Percentiles rank a stretch among this genome's conserved stretches.
phyloP scores from a whole-genome alignment of 2,797 vertebrate species.

The Neopelma chrysocephalum region DNA sequence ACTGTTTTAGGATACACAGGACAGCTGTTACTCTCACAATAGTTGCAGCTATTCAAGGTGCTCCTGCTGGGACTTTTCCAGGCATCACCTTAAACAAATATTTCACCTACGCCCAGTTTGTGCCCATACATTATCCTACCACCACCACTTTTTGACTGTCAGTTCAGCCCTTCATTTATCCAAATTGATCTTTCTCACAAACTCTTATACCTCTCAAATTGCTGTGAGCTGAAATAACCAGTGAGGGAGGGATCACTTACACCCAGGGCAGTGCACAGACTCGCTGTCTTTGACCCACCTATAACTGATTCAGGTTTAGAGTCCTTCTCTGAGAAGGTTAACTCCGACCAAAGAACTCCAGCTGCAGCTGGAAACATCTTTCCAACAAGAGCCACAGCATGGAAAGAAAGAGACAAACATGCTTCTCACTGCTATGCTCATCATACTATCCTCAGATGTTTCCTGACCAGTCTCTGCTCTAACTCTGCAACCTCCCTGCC shows the following conservation, averaged over 20 bases:
- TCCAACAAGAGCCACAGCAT: not conserved
- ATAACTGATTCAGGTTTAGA: not conserved
- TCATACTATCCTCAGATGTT: not conserved
- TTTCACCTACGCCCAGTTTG: not conserved
- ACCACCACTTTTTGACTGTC: not conserved
- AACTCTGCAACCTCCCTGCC: not conserved
- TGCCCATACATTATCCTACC: fast-evolving
- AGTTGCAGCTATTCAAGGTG: not conserved
- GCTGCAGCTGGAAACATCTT: not conserved
- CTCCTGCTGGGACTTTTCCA: not conserved
- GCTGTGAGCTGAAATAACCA: not conserved
- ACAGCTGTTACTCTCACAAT: not conserved
- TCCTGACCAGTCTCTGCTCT: not conserved
- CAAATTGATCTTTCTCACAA: not conserved
- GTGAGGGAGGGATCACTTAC: not conserved
- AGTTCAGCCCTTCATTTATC: not conserved
- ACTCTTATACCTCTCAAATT: not conserved
- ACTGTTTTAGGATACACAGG: not conserved
- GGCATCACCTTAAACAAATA: not conserved
- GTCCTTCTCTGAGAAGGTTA: not conserved
- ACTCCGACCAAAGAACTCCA: not conserved
- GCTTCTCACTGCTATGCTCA: not conserved
- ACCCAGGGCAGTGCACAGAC: not conserved
- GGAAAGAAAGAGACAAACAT: not conserved
- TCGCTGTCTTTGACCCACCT: not conserved